Percentiles rank a stretch among this genome's conserved stretches.
Evolutionary conservation across 1,140 invertebrate genomes (phyloP).

Genomic region (Acromyrmex heyeri): DNA sequence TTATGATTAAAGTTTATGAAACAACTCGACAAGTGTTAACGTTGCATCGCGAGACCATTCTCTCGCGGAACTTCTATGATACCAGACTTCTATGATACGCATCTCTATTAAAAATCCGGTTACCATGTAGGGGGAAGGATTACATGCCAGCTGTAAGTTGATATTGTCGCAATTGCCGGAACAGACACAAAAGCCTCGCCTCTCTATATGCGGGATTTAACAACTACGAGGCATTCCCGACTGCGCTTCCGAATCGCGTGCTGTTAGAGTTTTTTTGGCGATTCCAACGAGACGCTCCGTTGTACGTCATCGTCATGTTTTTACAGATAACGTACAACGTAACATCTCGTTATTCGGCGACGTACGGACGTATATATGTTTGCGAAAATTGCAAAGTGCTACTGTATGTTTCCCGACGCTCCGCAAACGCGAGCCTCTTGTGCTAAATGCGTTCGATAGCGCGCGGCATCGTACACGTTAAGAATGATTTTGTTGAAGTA

Average conservation of each 20-base stretch:
- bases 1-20: constrained; percentile 76
- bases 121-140: constrained; percentile 56
- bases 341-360: background rate
- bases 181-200: background rate
- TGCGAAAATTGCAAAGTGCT: constrained; percentile 32
- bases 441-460: constrained; percentile 45
- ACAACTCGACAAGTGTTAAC: constrained; percentile 65
- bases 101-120: constrained; percentile 60
- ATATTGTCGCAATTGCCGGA: constrained; percentile 19
- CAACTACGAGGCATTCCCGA: constrained; percentile 1
- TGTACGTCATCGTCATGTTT: background rate
- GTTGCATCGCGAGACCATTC: constrained; percentile 67
- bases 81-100: constrained; percentile 26
- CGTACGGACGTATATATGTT: background rate
- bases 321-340: background rate
- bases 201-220: background rate
- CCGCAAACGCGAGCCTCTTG: constrained; percentile 23
- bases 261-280: background rate
- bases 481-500: too few species aligned
- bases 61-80: constrained; percentile 51
- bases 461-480: background rate
- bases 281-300: background rate
- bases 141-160: constrained; percentile 60
- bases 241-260: background rate
- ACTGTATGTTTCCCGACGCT: constrained; percentile 45